These are phyloP conservation scores for Erythrocercus mccallii DNA, from an alignment of 2,113 vertebrate genomes.

Conservation along the genomic window DNA sequence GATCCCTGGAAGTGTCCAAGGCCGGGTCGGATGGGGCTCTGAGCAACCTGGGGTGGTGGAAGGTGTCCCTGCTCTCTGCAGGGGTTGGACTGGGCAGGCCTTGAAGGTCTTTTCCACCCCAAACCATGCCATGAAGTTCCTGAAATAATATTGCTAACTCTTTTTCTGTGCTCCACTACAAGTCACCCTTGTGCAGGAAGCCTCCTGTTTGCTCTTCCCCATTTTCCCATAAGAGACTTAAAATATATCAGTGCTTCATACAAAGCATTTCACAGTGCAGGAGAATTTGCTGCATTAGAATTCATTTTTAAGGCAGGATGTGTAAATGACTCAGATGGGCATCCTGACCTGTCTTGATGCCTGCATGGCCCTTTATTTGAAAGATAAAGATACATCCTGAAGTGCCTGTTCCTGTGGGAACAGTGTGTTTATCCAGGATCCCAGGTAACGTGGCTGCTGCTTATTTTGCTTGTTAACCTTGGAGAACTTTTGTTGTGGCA, in stretches of 20 bases:
- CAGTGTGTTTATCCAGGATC: neutral
- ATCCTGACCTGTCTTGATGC: neutral
- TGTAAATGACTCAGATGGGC: neutral
- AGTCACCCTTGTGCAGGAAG: neutral
- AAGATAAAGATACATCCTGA: neutral
- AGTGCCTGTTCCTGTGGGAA: neutral
- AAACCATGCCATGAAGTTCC: neutral
- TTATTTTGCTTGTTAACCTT: neutral
- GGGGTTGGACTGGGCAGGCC: neutral
- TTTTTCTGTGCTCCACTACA: neutral
- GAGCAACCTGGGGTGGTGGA: rapidly evolving
- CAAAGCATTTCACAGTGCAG: neutral
- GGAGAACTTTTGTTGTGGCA: neutral
- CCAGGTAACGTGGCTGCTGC: neutral
- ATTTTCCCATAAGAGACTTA: neutral
- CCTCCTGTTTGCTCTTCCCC: neutral
- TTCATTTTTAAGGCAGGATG: neutral
- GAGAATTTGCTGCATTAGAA: neutral
- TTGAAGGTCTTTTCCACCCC: too few species aligned
- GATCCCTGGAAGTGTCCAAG: neutral
- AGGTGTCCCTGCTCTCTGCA: neutral
- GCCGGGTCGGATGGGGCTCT: rapidly evolving
- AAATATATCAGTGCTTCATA: neutral
- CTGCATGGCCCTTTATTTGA: neutral
- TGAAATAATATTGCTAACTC: neutral